Percentiles rank a stretch among this genome's conserved stretches.
phyloP scores from a whole-genome alignment of 2,888 invertebrate genomes.

The Pyrrhosoma nymphula region DNA sequence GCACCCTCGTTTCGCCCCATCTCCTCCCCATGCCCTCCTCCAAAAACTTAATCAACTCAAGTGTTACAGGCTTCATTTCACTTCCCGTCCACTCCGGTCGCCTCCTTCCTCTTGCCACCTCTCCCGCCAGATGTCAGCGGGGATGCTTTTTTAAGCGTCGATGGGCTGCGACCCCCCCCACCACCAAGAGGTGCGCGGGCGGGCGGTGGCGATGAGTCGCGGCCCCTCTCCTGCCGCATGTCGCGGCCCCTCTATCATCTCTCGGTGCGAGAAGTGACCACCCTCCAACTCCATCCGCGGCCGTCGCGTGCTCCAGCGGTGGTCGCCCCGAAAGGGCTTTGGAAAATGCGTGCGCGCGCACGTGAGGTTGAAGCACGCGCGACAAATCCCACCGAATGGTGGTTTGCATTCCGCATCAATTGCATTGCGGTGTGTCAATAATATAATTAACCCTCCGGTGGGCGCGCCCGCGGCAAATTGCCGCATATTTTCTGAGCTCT shows the following conservation, averaged over 20 bases:
- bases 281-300: background rate
- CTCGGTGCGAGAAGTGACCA: background rate
- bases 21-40: background rate
- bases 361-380: too few relatives aligned
- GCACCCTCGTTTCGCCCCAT: background rate
- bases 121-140: conserved; percentile 27
- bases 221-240: background rate
- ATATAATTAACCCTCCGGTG: too few relatives aligned
- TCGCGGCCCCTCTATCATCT: background rate
- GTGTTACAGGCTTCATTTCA: conserved; percentile 8
- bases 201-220: background rate
- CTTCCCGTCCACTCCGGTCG: background rate
- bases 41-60: conserved; percentile 31
- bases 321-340: too few relatives aligned
- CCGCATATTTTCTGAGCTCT: too few relatives aligned
- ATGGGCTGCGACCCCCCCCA: background rate
- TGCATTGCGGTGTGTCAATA: too few relatives aligned
- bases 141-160: conserved; percentile 36
- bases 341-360: too few relatives aligned
- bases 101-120: background rate
- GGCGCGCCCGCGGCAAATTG: too few relatives aligned
- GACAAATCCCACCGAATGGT: too few relatives aligned
- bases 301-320: too few relatives aligned
- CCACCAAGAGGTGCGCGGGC: background rate
- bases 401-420: too few relatives aligned